These are phyloP conservation scores for Macropus fuliginosus DNA, from an alignment of 2,797 vertebrate genomes.

Conservation along the genomic window DNA sequence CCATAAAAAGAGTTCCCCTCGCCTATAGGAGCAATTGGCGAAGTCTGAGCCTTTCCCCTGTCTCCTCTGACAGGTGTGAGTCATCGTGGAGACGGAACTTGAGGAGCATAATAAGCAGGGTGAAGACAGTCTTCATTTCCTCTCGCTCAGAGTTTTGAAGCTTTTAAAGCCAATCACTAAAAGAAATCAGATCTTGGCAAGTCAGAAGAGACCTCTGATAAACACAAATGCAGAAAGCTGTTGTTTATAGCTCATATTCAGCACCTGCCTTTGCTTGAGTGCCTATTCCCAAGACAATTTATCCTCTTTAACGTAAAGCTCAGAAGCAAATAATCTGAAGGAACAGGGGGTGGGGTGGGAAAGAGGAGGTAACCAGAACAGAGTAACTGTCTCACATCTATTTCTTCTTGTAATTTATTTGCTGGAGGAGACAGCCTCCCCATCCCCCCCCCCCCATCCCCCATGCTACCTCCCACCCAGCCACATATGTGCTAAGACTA, in stretches of 20 bases:
- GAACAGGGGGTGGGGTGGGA: not conserved
- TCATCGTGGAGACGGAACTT: not conserved
- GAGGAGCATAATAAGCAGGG: not conserved
- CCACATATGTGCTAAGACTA: not conserved
- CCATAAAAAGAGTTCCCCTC: not conserved
- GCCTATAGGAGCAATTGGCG: conserved; percentile 7
- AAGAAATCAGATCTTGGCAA: conserved; percentile 2
- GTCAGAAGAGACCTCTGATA: not conserved
- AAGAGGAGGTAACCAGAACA: not conserved
- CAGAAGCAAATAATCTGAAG: conserved; percentile 18
- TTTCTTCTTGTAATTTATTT: not conserved
- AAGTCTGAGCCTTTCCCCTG: not conserved
- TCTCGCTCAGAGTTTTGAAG: not conserved
- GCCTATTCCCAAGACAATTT: conserved; percentile 27
- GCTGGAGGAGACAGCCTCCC: not conserved
- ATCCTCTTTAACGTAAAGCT: conserved; percentile 1
- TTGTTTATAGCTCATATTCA: not conserved
- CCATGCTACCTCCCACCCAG: not conserved
- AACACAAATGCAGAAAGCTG: not conserved
- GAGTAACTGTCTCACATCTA: not conserved
- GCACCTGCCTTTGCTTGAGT: conserved; percentile 29
- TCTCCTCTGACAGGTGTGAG: conserved; percentile 17
- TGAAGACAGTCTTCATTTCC: not conserved
- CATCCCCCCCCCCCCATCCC: rapidly evolving
- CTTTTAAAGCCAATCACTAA: conserved; percentile 23